These are phyloP conservation scores for Drosophila multiciliata DNA, from an alignment of 2,888 invertebrate species.

Conservation along the genomic window DNA sequence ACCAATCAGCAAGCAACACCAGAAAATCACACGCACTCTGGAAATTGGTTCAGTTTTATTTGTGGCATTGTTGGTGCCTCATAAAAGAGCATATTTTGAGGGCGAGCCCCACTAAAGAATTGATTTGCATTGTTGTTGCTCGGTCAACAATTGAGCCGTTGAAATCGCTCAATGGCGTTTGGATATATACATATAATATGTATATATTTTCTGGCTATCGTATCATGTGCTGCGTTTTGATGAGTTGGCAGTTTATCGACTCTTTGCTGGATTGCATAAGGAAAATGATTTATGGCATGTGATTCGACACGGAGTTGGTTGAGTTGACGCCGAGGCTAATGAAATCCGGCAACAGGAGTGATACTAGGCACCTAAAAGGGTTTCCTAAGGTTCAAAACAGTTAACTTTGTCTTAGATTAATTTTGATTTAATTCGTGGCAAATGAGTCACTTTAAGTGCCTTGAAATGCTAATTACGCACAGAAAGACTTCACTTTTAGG, in stretches of 20 bases:
- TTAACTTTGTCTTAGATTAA: conserved; percentile 18
- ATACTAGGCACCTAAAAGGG: conserved; percentile 45
- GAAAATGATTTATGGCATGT: conserved; percentile 70
- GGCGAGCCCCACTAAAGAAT: conserved; percentile 58
- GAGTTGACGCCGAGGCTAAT: conserved; percentile 65
- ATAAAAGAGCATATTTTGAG: conserved; percentile 50
- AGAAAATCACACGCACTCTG: conserved; percentile 16
- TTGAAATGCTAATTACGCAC: background rate
- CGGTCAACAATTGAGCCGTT: conserved; percentile 66
- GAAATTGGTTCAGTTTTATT: conserved; percentile 48
- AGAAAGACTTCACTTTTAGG: conserved; percentile 4
- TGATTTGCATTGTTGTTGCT: conserved; percentile 72
- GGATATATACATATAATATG: conserved; percentile 5
- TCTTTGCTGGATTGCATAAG: conserved; percentile 66
- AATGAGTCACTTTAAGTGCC: conserved; percentile 18
- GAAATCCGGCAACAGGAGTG: conserved; percentile 56
- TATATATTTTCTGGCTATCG: conserved; percentile 29
- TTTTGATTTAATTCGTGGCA: conserved; percentile 14
- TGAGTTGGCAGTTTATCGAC: conserved; percentile 59
- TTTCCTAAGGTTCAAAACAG: background rate
- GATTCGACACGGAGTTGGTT: conserved; percentile 54
- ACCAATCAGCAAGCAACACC: background rate
- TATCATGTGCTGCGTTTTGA: conserved; percentile 58
- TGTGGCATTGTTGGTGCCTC: conserved; percentile 45
- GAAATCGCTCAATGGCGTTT: conserved; percentile 50